Base-by-base conservation (phyloP, 1,140 invertebrate species). In the Caerostris darwini region DNA sequence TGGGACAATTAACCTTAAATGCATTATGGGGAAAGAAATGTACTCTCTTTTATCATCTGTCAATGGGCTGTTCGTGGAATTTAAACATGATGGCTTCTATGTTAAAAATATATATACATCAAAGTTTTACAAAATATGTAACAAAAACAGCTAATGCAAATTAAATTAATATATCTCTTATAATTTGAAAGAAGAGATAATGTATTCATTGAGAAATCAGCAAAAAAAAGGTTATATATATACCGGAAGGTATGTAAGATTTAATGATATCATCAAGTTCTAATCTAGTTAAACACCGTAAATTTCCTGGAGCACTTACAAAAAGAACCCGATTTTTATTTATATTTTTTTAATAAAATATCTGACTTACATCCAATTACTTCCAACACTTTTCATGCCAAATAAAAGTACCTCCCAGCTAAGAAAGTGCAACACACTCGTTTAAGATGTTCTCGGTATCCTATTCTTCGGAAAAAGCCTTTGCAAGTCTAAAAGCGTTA, bases 301-400 rank as follows among this genome's bases (percentile, higher is more conserved):
- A 77, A 77, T 77, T 77, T 77, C 10, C 34, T 53, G 50, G 14
- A 77, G 4, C 50, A 53, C 14, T 77, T 77, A 77, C 3, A 50
- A 53, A 50, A 19, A 34, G 50, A 12, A 14, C 10, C 8, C 12
- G 34, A 5, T 1, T 10, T 64, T 64, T 64, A 12, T 77, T 12
- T 50, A 3, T 5, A 53, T 53, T 53, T 77, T 77, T 53, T 77
- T 77, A 10, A 10, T 34, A 53, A 77, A 50, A 4, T 10, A 12
- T 50, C 7, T 50, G 34, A 53, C 17, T 59, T 85, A 85, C 83
- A 58, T 85, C 57, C 83, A 85, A 85, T 85, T 85, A 85, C 83
- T 85, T 34, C n/a, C 19, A 85, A 85, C 83, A 85, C 83, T 85
- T 85, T 59, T 85, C 57, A 58, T 58, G 19, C 57, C 50, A 64